Percentiles rank a stretch among this genome's conserved stretches.
phyloP scores from a whole-genome alignment of 1,140 invertebrate genomes.

The Drosophila watanabei region DNA sequence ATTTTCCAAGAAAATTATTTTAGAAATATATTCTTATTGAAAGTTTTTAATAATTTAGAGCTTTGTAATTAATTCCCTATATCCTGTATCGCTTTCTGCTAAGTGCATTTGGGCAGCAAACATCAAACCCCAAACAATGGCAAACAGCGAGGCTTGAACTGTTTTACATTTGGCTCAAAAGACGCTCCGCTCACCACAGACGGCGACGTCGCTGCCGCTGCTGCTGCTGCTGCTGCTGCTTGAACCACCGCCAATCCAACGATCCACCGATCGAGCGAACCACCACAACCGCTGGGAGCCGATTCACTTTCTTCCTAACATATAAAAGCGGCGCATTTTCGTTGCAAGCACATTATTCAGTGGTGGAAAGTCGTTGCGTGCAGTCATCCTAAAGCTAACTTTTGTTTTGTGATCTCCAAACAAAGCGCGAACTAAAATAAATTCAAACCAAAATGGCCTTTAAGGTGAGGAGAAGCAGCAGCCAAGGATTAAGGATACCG shows the following conservation, averaged over 20 bases:
- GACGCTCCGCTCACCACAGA: conserved; percentile 39
- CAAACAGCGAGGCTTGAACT: conserved; percentile 62
- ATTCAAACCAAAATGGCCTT: conserved; percentile 73
- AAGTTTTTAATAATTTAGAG: neutral
- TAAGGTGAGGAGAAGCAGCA: conserved; percentile 62
- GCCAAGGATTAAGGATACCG: conserved; percentile 67
- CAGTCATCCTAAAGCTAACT: conserved; percentile 53
- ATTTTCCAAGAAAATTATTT: neutral
- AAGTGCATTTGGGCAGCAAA: conserved; percentile 26
- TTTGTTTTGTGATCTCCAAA: conserved; percentile 57
- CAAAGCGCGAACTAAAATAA: conserved; percentile 36
- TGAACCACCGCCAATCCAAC: conserved; percentile 11
- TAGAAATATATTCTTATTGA: rapidly evolving
- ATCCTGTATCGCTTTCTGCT: neutral
- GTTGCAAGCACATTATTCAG: conserved; percentile 84
- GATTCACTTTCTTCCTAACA: conserved; percentile 85
- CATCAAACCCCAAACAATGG: conserved; percentile 31
- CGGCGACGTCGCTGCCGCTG: conserved; percentile 34
- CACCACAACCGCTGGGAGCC: conserved; percentile 19
- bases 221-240: no score
- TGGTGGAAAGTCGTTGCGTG: conserved; percentile 84
- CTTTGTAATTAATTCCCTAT: neutral
- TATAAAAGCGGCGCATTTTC: conserved; percentile 81
- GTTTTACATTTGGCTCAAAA: conserved; percentile 67
- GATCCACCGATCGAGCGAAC: conserved; percentile 21